Evolutionary conservation across 2,888 invertebrate genomes (phyloP).

Genomic region (Danaus chrysippus): DNA sequence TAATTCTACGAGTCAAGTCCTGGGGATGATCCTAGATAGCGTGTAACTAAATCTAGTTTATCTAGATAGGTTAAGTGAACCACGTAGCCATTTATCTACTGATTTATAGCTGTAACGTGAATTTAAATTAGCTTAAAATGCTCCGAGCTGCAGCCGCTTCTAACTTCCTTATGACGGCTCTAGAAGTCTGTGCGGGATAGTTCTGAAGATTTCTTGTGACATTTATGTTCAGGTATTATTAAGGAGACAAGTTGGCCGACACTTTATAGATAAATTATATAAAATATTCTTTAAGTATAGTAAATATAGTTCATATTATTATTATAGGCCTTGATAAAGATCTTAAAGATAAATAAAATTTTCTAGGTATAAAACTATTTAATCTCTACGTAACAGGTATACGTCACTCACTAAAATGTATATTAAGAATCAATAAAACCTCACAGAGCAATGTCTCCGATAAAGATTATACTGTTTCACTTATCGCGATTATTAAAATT

Average conservation of each 20-base stretch:
- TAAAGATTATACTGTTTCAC: background rate
- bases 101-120: slow-evolving; percentile 19
- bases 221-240: slow-evolving; percentile 1
- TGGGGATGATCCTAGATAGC: background rate
- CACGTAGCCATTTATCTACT: slow-evolving; percentile 15
- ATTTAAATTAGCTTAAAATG: slow-evolving; percentile 10
- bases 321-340: too few relatives aligned
- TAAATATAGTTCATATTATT: too few relatives aligned
- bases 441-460: background rate
- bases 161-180: background rate
- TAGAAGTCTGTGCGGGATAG: background rate
- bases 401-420: background rate
- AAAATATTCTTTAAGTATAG: too few relatives aligned
- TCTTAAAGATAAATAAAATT: too few relatives aligned
- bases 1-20: too few relatives aligned
- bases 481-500: background rate
- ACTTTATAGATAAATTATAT: too few relatives aligned
- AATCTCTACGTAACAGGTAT: background rate
- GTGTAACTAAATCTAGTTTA: slow-evolving; percentile 8
- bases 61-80: slow-evolving; percentile 13
- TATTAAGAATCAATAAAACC: background rate
- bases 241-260: background rate
- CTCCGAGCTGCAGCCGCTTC: slow-evolving; percentile 1
- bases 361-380: too few relatives aligned
- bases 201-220: background rate